Evolutionary conservation across 2,113 vertebrate genomes (phyloP).

Genomic region (Erythrocercus mccallii): DNA sequence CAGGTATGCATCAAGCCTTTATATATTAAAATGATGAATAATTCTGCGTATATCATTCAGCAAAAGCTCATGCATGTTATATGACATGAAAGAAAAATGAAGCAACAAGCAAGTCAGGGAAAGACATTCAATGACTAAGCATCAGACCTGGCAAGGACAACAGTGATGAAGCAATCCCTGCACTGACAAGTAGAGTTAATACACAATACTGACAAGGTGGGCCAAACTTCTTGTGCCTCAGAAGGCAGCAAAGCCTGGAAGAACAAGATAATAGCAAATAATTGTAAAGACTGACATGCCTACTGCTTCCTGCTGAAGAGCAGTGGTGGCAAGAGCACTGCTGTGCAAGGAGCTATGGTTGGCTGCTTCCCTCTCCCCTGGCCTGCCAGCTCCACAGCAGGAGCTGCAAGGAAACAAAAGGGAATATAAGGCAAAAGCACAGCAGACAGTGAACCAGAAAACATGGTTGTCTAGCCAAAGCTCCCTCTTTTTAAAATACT

Average conservation of each 20-base stretch:
- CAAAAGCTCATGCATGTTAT: background rate
- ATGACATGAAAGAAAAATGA: background rate
- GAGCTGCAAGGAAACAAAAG: background rate
- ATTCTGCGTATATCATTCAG: background rate
- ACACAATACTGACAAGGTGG: background rate
- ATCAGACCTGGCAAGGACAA: background rate
- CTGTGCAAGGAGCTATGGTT: background rate
- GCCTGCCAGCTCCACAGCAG: background rate
- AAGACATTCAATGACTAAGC: background rate
- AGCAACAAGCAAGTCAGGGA: background rate
- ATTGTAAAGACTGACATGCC: background rate
- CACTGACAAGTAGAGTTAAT: background rate
- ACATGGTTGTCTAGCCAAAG: background rate
- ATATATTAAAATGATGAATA: constrained; percentile 12
- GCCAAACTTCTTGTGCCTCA: background rate
- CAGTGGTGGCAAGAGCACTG: background rate
- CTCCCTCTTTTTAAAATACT: background rate
- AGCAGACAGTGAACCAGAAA: background rate
- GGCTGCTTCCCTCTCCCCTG: background rate
- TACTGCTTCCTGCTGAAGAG: background rate
- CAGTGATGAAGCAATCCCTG: background rate
- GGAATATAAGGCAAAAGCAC: background rate
- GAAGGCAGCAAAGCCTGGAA: background rate
- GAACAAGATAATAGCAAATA: background rate
- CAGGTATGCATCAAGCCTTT: background rate